Evolutionary conservation across 2,113 vertebrate species (phyloP).

Genomic region (Chloroceryle aenea): DNA sequence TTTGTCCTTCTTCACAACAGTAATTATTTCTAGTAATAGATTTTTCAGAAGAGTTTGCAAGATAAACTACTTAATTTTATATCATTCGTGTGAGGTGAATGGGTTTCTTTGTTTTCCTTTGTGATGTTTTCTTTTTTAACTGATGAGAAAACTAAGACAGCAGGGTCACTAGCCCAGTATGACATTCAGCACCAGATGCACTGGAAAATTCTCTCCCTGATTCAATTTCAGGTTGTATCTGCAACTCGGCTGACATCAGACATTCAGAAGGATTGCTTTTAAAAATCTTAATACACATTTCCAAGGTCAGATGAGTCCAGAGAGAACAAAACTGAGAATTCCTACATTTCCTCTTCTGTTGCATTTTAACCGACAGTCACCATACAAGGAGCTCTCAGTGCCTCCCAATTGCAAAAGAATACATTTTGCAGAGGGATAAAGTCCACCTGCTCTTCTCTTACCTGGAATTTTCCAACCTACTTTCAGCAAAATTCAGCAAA

Average conservation of each 20-base stretch:
- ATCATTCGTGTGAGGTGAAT: background rate
- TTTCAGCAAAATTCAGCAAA: background rate
- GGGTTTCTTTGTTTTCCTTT: background rate
- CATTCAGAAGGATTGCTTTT: background rate
- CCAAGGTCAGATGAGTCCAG: background rate
- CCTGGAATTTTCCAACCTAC: background rate
- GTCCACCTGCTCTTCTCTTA: background rate
- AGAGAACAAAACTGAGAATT: background rate
- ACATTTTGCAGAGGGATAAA: background rate
- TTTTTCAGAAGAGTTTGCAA: background rate
- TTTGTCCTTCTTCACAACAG: background rate
- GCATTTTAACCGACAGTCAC: background rate
- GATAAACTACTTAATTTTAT: background rate
- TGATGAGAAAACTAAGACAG: background rate
- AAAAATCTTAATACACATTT: background rate
- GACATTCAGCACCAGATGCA: background rate
- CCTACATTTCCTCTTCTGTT: background rate
- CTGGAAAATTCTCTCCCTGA: background rate
- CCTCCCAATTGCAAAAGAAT: background rate
- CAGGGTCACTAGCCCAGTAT: background rate
- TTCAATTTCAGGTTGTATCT: background rate
- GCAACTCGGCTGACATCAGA: background rate
- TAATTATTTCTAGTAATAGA: background rate
- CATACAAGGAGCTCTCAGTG: background rate
- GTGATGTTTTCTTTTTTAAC: background rate